Base-by-base conservation (phyloP, 2,888 invertebrate species). In the Sinotaia quadrata region DNA sequence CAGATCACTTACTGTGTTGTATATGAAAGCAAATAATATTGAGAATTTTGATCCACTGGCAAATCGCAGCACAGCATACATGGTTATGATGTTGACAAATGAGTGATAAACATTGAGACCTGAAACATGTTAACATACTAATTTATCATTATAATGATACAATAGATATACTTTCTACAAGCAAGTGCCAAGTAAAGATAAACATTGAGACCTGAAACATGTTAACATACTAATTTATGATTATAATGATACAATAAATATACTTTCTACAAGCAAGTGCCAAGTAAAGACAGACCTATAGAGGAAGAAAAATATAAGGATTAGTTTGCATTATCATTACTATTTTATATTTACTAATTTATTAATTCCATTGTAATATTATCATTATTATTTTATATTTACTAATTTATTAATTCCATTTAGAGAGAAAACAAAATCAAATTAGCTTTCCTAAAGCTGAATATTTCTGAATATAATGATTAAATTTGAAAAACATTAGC, bases 71-170 rank as follows among this genome's bases (percentile, higher is more conserved):
- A 94, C 89, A 2, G 92, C 71, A 87, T 94, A 95, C 21, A 95
- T 93, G 44, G 92, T 90, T 29, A 92, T 72, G 54, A 94, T 92
- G 44, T 95, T 93, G 59, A 93, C 86, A 0, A 93, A 84, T 66
- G 94, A 93, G 88, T 98, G 97, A 71, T 93, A 90, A 75, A 94
- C 90, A 65, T 93, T 92, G 68, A 88, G 84, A 44, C 91, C 92
- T 92, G 84, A 33, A 88, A 86, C 65, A 67, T 15, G 71, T 24
- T 62, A 10, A 36, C 67, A 49, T 63, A 49, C 18, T 12, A 41
- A 41, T 8, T 8, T 18, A 41, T 41, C 18, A 41, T 41, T 8
- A 12, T 41, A 41, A 8, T 12, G 18, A 8, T 8, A 41, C 18
- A 12, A 8, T 41, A 12, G 8, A 12, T 41, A 12, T 8, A 12